Evolutionary conservation across 2,888 invertebrate species (phyloP).

Genomic region (Parapristionchus giblindavisi): DNA sequence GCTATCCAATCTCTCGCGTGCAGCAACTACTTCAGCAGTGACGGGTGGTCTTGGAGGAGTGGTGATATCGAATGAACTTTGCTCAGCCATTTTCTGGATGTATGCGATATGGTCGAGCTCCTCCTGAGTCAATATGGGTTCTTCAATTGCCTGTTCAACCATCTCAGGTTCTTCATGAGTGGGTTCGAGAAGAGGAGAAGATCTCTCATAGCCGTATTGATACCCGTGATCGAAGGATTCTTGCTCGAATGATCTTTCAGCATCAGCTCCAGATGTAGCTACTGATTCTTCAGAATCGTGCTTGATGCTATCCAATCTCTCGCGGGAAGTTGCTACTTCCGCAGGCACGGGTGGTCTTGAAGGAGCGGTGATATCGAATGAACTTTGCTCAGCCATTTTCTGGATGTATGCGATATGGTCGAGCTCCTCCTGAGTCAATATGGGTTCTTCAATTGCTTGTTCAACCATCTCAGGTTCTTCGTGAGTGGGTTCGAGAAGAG

Average conservation of each 20-base stretch:
- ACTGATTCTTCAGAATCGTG: background rate
- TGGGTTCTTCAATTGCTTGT: background rate
- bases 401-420: conserved; percentile 16
- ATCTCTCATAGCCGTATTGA: conserved; percentile 8
- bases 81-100: conserved; percentile 20
- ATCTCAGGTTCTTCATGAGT: background rate
- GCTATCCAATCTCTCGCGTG: background rate
- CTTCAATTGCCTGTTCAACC: background rate
- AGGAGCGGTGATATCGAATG: background rate
- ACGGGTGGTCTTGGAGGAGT: background rate
- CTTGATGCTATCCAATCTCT: background rate
- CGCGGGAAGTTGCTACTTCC: background rate
- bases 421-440: conserved; percentile 7
- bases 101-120: conserved; percentile 18
- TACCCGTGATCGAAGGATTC: background rate
- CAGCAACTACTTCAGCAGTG: background rate
- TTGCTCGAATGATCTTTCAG: conserved; percentile 4
- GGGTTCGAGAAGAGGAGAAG: background rate
- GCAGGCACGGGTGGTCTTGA: background rate
- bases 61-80: background rate
- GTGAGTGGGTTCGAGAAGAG: background rate
- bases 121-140: conserved; percentile 2
- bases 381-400: conserved; percentile 13
- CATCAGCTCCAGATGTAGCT: conserved; percentile 13
- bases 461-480: background rate